Base-by-base conservation (phyloP, 1,140 invertebrate species). In the Helicoverpa zea region DNA sequence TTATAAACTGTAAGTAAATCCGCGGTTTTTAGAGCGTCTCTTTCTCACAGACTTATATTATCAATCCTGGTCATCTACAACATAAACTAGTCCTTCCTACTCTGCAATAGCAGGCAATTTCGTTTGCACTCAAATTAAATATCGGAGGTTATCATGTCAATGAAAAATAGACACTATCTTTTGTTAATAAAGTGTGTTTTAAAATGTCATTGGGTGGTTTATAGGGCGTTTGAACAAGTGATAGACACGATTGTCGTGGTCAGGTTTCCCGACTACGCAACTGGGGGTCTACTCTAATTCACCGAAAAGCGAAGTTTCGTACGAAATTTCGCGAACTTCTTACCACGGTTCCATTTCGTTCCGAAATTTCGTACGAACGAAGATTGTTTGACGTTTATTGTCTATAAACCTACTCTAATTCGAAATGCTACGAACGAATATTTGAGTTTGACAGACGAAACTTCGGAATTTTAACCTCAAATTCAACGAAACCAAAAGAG, bases 1-100 rank as follows among this genome's bases (percentile, higher is more conserved):
- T 54, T 64, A 51, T 68, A 18, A 5, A 58, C 59, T 51, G 74
- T 70, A 75, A 63, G 81, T 78, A 79, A 85, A 85, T 81, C 82
- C 83, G 87, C 64, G 68, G 84, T 88, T 87, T 89, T 85, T 87
- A 89, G 88, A 87, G 85, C 88, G 84, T 84, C 83, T 87, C 87
- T 80, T 90, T 90, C 89, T 87, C 88, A 90, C 87, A 90, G 74
- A 73, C 61, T 77, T 88, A 83, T 64, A 80, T 70, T 79, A 79
- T 79, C 64, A 79, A 56, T 47, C 30, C 35, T 70, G 64, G 49
- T 49, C 35, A 79, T 58, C 64, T 79, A 58, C 64, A 70, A 58
- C 35, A 70, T 58, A 79, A 79, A 79, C 2, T 70, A 43, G 49
- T 58, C 64, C 30, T 70, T 79, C 51, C 35, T 58, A 47, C 76